phyloP scores from a whole-genome alignment of 2,797 vertebrate species.

The Mus spretus region DNA sequence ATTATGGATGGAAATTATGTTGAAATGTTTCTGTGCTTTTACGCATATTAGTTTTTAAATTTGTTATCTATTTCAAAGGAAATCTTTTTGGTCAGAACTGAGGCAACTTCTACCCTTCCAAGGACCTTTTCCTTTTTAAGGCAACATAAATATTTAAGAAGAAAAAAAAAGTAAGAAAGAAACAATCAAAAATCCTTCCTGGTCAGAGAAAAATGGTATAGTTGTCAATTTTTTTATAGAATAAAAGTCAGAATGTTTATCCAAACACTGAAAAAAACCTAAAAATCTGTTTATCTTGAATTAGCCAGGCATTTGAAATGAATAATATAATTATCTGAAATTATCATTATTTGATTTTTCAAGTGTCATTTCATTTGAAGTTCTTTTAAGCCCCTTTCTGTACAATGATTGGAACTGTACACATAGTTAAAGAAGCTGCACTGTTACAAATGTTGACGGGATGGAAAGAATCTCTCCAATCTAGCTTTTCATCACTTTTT shows the following conservation, averaged over 20 bases:
- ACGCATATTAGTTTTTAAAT: background rate
- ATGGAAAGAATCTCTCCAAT: slow-evolving; percentile 21
- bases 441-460: slow-evolving; percentile 67
- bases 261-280: slow-evolving; percentile 23
- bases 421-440: slow-evolving; percentile 18
- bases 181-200: background rate
- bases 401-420: slow-evolving; percentile 35
- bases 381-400: slow-evolving; percentile 22
- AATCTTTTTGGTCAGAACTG: slow-evolving; percentile 10
- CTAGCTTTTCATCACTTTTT: slow-evolving; percentile 53
- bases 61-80: background rate
- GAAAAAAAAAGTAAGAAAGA: background rate
- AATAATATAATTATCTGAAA: slow-evolving; percentile 49
- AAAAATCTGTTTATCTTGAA: slow-evolving; percentile 51
- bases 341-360: slow-evolving; percentile 50
- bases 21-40: slow-evolving; percentile 7
- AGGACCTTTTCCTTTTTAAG: slow-evolving; percentile 10
- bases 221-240: background rate
- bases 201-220: background rate
- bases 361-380: slow-evolving; percentile 28
- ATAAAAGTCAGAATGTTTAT: slow-evolving; percentile 38
- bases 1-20: background rate
- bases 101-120: background rate
- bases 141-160: background rate
- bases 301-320: slow-evolving; percentile 41